phyloP scores from a whole-genome alignment of 2,113 vertebrate genomes.

The Melanerpes aurifrons region DNA sequence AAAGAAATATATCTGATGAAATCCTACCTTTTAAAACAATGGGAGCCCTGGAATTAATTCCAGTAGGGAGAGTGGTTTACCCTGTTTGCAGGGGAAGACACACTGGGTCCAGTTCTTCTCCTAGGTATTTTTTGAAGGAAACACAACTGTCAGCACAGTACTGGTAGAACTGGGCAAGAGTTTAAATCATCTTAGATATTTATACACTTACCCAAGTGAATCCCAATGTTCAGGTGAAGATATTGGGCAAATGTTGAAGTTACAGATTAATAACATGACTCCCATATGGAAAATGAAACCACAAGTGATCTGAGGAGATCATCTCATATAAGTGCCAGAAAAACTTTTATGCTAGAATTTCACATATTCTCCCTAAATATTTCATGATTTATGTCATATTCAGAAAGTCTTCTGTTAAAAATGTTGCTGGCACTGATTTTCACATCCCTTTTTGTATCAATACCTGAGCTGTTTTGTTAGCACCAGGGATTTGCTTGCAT shows the following conservation, averaged over 20 bases:
- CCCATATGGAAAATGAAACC: neutral
- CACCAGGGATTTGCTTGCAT: neutral
- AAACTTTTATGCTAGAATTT: neutral
- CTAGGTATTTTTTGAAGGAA: neutral
- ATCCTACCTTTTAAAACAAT: constrained; percentile 16
- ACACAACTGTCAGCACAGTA: neutral
- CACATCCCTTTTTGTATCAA: neutral
- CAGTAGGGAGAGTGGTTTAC: neutral
- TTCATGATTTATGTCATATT: neutral
- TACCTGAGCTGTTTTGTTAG: neutral
- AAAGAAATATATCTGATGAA: neutral
- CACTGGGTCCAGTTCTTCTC: neutral
- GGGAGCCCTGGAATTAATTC: neutral
- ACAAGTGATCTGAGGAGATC: neutral
- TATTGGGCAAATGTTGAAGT: neutral
- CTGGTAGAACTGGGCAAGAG: neutral
- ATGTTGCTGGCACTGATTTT: neutral
- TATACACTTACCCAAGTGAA: neutral
- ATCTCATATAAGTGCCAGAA: neutral
- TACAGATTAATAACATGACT: neutral
- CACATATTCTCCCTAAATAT: neutral
- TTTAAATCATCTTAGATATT: neutral
- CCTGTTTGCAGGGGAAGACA: neutral
- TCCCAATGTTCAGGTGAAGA: neutral
- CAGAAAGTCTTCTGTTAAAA: neutral